These are phyloP conservation scores for rabbit (Oryctolagus cuniculus) DNA, from an alignment of 2,113 vertebrate genomes.

Conservation along the genomic window DNA sequence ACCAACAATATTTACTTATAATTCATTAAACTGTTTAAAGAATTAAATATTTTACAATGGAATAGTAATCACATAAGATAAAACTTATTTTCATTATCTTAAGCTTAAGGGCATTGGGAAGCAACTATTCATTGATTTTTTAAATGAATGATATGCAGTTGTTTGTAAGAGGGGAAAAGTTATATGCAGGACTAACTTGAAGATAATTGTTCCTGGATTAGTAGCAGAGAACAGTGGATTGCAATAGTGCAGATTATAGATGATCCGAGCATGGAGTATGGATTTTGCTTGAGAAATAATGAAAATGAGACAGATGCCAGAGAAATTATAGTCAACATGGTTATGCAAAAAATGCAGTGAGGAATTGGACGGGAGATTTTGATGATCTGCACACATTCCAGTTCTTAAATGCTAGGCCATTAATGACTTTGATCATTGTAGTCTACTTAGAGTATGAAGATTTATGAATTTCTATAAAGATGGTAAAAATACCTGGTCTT, in stretches of 20 bases:
- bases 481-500: conserved; percentile 65
- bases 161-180: not conserved
- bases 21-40: conserved; percentile 4
- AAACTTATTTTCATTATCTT: not conserved
- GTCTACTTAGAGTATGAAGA: conserved; percentile 67
- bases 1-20: not conserved
- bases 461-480: conserved; percentile 70
- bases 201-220: not conserved
- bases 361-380: conserved; percentile 53
- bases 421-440: conserved; percentile 69
- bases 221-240: not conserved
- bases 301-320: not conserved
- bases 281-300: conserved; percentile 41
- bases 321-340: conserved; percentile 31
- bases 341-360: conserved; percentile 59
- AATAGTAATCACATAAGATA: not conserved
- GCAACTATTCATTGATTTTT: not conserved
- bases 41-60: not conserved
- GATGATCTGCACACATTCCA: conserved; percentile 43
- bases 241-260: not conserved
- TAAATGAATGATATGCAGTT: not conserved
- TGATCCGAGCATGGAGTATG: not conserved
- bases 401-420: conserved; percentile 37
- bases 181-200: not conserved
- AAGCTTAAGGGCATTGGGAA: not conserved